Percentiles rank a stretch among this genome's conserved stretches.
Conservation (phyloP, 2,113 vertebrate species). For the Prietella phreatophila region DNA sequence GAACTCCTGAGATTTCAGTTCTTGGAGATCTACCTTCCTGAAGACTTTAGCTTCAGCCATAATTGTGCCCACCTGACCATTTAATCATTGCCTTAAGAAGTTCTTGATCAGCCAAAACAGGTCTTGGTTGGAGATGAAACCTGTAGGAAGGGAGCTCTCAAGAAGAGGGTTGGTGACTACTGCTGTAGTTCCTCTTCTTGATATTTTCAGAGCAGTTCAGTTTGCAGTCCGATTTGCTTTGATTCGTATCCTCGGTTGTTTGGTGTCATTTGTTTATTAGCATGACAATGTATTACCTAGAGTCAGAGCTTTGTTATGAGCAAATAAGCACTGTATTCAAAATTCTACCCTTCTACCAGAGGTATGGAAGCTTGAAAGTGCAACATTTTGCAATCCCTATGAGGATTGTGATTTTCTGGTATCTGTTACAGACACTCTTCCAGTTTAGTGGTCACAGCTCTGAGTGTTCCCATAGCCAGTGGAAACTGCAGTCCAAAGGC, state of each 20-base stretch:
- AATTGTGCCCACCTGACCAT: too few species aligned
- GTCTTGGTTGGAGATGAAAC: too few species aligned
- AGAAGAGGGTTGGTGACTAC: too few species aligned
- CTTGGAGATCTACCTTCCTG: too few species aligned
- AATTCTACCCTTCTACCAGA: background rate
- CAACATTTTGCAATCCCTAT: background rate
- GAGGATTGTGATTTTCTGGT: background rate
- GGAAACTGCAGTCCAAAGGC: too few species aligned
- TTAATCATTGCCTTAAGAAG: too few species aligned
- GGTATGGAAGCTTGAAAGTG: background rate
- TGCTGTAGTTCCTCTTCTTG: background rate
- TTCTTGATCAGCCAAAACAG: too few species aligned
- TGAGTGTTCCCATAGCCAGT: background rate
- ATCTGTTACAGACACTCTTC: background rate
- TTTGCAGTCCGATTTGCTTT: background rate
- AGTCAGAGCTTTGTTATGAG: background rate
- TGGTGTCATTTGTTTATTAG: background rate
- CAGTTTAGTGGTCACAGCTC: background rate
- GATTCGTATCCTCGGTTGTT: background rate
- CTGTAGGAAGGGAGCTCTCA: too few species aligned
- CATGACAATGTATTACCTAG: too few species aligned
- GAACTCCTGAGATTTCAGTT: too few species aligned
- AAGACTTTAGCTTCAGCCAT: too few species aligned
- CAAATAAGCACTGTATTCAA: background rate
- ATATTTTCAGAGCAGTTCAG: background rate